A percentile compares a stretch with the other conserved stretches of the same genome.
Conservation (phyloP, 2,797 vertebrate genomes). For the Pelochelys cantorii region DNA sequence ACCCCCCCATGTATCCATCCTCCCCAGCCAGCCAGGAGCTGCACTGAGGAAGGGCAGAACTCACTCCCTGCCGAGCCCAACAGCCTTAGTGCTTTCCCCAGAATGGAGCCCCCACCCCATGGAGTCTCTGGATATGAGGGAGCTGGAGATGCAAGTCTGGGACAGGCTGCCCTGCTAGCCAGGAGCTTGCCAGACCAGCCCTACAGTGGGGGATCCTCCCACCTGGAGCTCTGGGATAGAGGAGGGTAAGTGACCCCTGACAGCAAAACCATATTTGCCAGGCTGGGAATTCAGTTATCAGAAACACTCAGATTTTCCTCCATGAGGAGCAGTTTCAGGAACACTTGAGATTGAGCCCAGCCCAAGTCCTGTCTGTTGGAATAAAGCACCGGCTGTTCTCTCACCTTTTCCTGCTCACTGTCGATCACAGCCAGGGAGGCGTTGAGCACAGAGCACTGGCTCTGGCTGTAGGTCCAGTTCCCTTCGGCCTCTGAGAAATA, state of each 20-base stretch:
- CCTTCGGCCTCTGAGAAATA: neutral
- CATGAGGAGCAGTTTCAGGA: neutral
- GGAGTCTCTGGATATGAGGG: too few relatives aligned
- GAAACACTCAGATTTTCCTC: neutral
- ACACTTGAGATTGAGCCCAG: neutral
- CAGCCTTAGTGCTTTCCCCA: neutral
- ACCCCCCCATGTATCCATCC: neutral
- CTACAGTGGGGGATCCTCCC: too few relatives aligned
- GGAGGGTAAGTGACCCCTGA: neutral
- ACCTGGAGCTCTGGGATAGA: too few relatives aligned
- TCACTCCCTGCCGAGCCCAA: neutral
- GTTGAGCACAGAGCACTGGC: neutral
- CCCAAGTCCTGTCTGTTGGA: neutral
- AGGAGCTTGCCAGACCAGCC: too few relatives aligned
- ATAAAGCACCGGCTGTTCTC: neutral
- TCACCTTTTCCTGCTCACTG: neutral
- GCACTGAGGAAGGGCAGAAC: neutral
- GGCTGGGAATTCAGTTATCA: rapidly evolving
- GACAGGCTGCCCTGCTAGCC: too few relatives aligned
- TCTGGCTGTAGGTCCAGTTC: neutral
- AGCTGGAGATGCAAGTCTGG: too few relatives aligned
- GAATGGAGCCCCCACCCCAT: too few relatives aligned
- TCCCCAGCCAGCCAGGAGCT: neutral
- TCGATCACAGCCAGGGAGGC: neutral
- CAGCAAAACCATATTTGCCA: neutral